These are phyloP conservation scores for Caligus rogercresseyi DNA, from an alignment of 1,140 invertebrate species.

Conservation along the genomic window DNA sequence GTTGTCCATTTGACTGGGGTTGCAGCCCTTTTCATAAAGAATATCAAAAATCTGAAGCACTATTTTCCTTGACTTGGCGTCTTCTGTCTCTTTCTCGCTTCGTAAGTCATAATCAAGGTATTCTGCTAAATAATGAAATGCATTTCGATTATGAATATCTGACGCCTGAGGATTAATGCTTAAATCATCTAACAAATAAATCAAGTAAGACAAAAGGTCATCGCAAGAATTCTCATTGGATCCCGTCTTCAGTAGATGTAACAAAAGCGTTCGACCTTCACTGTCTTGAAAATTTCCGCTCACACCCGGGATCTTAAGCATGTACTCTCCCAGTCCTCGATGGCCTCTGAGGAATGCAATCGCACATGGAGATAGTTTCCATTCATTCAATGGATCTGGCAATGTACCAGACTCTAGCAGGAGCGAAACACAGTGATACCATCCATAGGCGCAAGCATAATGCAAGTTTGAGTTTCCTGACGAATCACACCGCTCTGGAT, in stretches of 20 bases:
- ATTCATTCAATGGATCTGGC: slow-evolving; percentile 32
- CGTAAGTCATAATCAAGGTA: no score
- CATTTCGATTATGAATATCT: slow-evolving; percentile 32
- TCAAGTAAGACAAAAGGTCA: neutral
- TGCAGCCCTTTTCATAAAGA: neutral
- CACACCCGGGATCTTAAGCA: slow-evolving; percentile 31
- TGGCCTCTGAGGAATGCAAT: slow-evolving; percentile 37
- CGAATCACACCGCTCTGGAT: slow-evolving; percentile 32
- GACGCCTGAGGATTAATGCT: slow-evolving; percentile 29
- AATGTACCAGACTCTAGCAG: slow-evolving; percentile 34
- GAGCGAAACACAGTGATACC: slow-evolving; percentile 35
- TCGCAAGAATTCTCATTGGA: neutral
- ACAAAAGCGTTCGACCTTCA: slow-evolving; percentile 16
- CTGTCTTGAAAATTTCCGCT: slow-evolving; percentile 34
- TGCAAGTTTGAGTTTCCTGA: slow-evolving; percentile 36
- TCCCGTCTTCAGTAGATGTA: neutral
- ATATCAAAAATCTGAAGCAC: neutral
- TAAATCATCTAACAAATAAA: slow-evolving; percentile 30
- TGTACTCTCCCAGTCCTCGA: slow-evolving; percentile 33
- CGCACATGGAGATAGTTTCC: slow-evolving; percentile 35
- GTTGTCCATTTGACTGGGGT: neutral
- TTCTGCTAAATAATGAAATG: slow-evolving; percentile 27
- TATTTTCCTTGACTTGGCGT: neutral
- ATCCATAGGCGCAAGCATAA: slow-evolving; percentile 39
- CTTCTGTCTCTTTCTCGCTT: neutral